Evolutionary conservation across 2,888 invertebrate species (phyloP), one percentile per base, ranked within the genome.

Genomic region (Agonopterix subpropinquella): DNA sequence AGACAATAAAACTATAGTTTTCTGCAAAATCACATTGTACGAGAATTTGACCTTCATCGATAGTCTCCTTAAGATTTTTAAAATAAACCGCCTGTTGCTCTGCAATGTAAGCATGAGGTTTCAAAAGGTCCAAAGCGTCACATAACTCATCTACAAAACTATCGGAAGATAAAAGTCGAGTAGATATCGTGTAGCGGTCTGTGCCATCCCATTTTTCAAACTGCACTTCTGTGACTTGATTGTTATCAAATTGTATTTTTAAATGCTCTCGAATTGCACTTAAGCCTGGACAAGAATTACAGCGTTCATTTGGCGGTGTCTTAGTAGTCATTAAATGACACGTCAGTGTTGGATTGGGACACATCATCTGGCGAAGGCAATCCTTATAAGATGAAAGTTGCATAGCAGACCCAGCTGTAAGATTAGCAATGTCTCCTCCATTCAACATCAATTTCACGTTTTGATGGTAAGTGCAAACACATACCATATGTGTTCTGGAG

Each of bases 261-360:
- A 59, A 48, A 53, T 56, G 53, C 0, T 58, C 54, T n/a, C 51
- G 59, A 42, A 59, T 55, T 43, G 11, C 49, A 35, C 15, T 45
- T 13, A 53, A 41, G 41, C 44, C 48, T 41, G 60, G 55, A 45
- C 57, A 57, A 42, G 37, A 48, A 10, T 4, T 11, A 36, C 59
- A 57, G 13, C 53, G n/a, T 44, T 55, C 55, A 37, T 42, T 54
- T 44, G 50, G 41, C 8, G 50, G 35, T 51, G 57, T 47, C 28
- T 52, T 57, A 35, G 50, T 39, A 43, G 55, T 45, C 52, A 50
- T 59, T 48, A 55, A 54, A 55, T 57, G 53, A 52, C 53, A 57
- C 11, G 1, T 48, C 41, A 7, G 48, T 41, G 55, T 57, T 36
- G 58, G 56, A 52, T 55, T 52, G 13, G 52, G 13, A 51, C 57